Conservation (phyloP, 2,888 invertebrate species). For the Oxyteleia sp. region DNA sequence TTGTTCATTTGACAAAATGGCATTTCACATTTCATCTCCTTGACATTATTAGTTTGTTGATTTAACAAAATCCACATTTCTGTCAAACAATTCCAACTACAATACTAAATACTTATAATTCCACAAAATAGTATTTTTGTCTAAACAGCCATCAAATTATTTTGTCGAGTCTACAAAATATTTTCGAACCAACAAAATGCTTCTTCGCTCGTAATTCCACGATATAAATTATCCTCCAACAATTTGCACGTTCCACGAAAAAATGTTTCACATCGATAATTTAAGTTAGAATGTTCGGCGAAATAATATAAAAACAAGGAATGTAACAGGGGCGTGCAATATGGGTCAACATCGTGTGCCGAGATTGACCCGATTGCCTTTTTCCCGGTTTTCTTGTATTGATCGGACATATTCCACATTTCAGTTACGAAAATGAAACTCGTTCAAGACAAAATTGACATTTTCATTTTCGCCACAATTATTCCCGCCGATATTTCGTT, state of each 20-base stretch:
- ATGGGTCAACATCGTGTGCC: conserved; percentile 39
- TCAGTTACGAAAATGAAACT: conserved; percentile 48
- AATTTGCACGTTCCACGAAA: neutral
- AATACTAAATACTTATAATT: too few species aligned
- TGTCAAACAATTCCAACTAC: too few species aligned
- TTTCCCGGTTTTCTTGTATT: conserved; percentile 40
- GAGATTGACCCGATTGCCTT: conserved; percentile 50
- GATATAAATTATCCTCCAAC: conserved; percentile 5
- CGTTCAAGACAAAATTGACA: conserved; percentile 31
- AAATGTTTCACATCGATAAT: neutral
- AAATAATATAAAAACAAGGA: conserved; percentile 15
- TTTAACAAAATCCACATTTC: too few species aligned
- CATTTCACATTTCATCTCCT: too few species aligned
- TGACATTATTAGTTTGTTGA: too few species aligned
- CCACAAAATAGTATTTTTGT: too few species aligned
- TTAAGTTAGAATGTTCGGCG: neutral
- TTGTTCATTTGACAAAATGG: too few species aligned
- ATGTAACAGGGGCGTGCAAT: conserved; percentile 24
- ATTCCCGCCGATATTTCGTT: neutral
- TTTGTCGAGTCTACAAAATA: too few species aligned
- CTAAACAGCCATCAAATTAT: too few species aligned
- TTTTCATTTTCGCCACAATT: conserved; percentile 7
- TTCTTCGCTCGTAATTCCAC: too few species aligned
- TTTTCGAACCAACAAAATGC: too few species aligned
- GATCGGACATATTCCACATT: conserved; percentile 45